phyloP scores from a whole-genome alignment of 2,888 invertebrate species.

The Lordiphosa andalusiaca region DNA sequence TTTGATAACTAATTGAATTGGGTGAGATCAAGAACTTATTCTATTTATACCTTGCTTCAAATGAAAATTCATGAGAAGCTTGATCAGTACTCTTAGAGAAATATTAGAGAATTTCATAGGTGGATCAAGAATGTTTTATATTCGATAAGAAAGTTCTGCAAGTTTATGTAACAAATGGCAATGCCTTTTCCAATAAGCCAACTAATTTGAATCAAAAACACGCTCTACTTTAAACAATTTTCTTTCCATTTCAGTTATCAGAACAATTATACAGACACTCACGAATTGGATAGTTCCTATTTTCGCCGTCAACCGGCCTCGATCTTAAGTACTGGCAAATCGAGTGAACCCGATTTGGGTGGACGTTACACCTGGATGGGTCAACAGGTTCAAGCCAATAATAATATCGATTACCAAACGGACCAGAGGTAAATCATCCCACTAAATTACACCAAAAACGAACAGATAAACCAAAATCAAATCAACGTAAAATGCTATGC shows the following conservation, averaged over 20 bases:
- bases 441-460: not conserved
- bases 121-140: no score
- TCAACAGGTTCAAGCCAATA: constrained; percentile 46
- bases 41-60: no score
- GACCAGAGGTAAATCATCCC: constrained; percentile 71
- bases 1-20: no score
- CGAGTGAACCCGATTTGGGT: constrained; percentile 50
- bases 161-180: no score
- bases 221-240: not conserved
- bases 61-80: no score
- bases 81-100: no score
- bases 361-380: constrained; percentile 61
- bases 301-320: constrained; percentile 89
- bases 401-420: constrained; percentile 53
- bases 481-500: constrained; percentile 50
- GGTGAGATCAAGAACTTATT: no score
- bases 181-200: no score
- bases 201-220: no score
- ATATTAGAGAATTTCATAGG: no score
- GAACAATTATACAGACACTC: constrained; percentile 79
- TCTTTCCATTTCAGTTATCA: constrained; percentile 56
- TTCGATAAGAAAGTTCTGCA: no score
- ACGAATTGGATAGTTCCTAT: constrained; percentile 90
- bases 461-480: constrained; percentile 22
- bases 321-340: constrained; percentile 84